A percentile compares a stretch with the other conserved stretches of the same genome.
Conservation (phyloP, 2,113 vertebrate genomes). For the Arvicanthis niloticus region DNA sequence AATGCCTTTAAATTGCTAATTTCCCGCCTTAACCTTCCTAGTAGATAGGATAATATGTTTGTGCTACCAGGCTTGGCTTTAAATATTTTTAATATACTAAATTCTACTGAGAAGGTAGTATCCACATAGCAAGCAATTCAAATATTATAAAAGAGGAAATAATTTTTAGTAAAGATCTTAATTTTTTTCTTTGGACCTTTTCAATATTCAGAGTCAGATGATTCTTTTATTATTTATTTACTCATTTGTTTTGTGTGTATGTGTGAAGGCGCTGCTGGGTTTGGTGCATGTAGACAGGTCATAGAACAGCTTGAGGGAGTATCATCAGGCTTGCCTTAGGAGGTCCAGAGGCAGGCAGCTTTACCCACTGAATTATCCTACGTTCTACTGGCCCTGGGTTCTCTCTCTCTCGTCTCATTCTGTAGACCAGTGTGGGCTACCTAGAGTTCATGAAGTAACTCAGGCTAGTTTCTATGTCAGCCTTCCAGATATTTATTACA, state of each 20-base stretch:
- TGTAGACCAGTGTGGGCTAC: background rate
- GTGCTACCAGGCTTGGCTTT: background rate
- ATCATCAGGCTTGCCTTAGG: too few relatives aligned
- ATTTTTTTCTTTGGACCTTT: slow-evolving; percentile 21
- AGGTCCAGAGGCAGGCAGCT: background rate
- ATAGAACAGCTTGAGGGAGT: background rate
- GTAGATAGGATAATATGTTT: background rate
- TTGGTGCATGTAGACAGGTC: too few relatives aligned
- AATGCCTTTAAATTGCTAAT: background rate
- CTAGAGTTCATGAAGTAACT: background rate
- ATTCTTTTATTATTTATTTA: background rate
- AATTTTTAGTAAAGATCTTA: background rate
- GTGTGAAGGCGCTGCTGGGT: too few relatives aligned
- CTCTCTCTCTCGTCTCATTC: background rate
- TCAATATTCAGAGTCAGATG: background rate
- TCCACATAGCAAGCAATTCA: slow-evolving; percentile 12
- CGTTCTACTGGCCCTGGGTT: background rate
- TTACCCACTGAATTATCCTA: background rate
- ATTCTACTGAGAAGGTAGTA: slow-evolving; percentile 21
- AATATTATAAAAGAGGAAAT: background rate
- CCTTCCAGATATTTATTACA: background rate
- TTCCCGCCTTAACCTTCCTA: background rate
- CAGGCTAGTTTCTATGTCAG: background rate
- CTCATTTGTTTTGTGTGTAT: background rate
- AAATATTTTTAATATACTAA: background rate